phyloP scores from a whole-genome alignment of 2,113 vertebrate species.

The Lagopus leucura region DNA sequence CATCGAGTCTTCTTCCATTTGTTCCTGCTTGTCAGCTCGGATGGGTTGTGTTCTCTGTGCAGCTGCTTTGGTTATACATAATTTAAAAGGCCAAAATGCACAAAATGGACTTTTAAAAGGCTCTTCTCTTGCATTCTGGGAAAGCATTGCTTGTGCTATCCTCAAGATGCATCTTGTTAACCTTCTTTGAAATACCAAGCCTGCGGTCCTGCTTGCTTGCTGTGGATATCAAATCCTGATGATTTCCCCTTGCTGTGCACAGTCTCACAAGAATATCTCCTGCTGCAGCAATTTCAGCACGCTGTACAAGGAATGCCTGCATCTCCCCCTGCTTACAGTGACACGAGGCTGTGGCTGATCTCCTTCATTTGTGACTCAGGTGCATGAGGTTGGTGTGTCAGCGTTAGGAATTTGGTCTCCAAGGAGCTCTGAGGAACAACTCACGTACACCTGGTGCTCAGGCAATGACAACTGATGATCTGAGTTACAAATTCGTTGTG shows the following conservation, averaged over 20 bases:
- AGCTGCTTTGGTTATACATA: background rate
- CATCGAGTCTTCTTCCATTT: background rate
- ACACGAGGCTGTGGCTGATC: background rate
- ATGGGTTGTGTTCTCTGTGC: background rate
- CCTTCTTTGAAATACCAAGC: background rate
- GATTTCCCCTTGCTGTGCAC: background rate
- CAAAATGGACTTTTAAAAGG: constrained; percentile 1
- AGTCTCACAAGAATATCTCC: background rate
- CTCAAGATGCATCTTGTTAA: constrained; percentile 1
- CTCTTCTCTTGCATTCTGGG: background rate
- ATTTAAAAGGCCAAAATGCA: constrained; percentile 7
- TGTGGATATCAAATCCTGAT: background rate
- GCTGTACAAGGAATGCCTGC: background rate
- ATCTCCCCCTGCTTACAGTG: background rate
- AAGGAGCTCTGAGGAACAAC: background rate
- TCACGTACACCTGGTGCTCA: background rate
- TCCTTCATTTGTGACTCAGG: background rate
- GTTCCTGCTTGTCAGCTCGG: background rate
- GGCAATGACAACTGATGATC: background rate
- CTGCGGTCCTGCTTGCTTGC: background rate
- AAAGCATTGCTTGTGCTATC: background rate
- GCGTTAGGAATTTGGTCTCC: background rate
- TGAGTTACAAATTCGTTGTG: background rate
- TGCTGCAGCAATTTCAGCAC: background rate
- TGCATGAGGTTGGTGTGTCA: background rate